phyloP scores from a whole-genome alignment of 1,140 invertebrate species.

The Batillaria attramentaria region DNA sequence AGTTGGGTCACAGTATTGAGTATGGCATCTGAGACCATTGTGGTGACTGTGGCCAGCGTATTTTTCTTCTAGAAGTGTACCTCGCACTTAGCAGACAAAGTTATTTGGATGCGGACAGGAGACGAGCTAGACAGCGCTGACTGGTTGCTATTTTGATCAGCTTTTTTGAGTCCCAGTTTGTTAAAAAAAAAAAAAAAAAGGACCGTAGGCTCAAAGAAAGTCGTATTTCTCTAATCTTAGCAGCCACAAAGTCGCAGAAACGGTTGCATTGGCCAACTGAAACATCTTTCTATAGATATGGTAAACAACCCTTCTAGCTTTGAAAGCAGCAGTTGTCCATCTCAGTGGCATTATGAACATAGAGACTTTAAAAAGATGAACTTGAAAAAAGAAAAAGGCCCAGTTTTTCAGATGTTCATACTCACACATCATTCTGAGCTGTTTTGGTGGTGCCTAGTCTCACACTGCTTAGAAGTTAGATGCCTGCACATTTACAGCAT shows the following conservation, averaged over 20 bases:
- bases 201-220: background rate
- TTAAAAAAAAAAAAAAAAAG: background rate
- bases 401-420: too few relatives aligned
- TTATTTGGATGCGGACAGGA: background rate
- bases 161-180: background rate
- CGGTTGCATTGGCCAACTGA: background rate
- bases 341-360: too few relatives aligned
- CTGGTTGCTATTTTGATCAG: too few relatives aligned
- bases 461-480: too few relatives aligned
- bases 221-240: background rate
- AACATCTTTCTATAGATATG: background rate
- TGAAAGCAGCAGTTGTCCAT: background rate
- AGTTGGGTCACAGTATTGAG: background rate
- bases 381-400: too few relatives aligned
- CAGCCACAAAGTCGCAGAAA: background rate
- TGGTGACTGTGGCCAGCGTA: too few relatives aligned
- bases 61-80: background rate
- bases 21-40: background rate
- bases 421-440: too few relatives aligned
- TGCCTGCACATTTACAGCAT: too few relatives aligned
- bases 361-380: background rate
- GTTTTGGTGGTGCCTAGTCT: too few relatives aligned
- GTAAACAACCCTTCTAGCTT: background rate
- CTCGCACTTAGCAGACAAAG: background rate
- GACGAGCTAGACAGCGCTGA: too few relatives aligned